phyloP scores from a whole-genome alignment of 2,888 invertebrate species.

The Aspidiotus destructor region DNA sequence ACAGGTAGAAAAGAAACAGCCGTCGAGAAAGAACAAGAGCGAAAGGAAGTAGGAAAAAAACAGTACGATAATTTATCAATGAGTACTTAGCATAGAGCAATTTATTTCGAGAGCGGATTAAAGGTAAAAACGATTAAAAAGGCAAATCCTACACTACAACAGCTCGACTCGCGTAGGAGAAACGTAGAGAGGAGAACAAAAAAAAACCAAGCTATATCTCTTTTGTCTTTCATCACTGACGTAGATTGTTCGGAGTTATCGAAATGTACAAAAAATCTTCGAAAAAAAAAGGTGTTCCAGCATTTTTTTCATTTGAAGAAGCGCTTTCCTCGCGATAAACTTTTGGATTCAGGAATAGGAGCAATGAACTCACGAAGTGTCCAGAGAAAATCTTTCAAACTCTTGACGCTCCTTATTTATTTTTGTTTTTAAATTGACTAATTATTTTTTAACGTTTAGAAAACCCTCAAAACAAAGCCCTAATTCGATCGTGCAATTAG shows the following conservation, averaged over 20 bases:
- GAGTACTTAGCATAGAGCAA: constrained; percentile 25
- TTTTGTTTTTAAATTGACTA: no score
- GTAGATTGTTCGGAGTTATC: constrained; percentile 7
- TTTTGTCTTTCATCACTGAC: constrained; percentile 23
- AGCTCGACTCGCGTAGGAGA: constrained; percentile 3
- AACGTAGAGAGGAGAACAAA: constrained; percentile 3
- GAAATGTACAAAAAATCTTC: constrained; percentile 14
- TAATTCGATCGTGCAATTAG: no score
- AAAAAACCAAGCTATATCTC: constrained; percentile 26
- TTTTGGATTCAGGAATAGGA: no score
- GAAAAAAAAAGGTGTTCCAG: constrained; percentile 20
- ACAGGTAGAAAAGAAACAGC: background rate
- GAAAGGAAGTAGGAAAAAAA: constrained; percentile 2
- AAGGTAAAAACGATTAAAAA: constrained; percentile 29
- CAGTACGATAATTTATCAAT: constrained; percentile 25
- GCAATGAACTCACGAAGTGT: no score
- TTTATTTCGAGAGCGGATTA: constrained; percentile 28
- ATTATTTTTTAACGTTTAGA: no score
- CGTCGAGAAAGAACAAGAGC: background rate
- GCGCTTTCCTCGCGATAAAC: no score
- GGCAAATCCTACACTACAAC: constrained; percentile 23
- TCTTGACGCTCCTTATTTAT: no score
- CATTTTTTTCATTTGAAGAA: constrained; percentile 8
- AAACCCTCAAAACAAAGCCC: no score
- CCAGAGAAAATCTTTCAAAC: no score